Conservation (phyloP, 2,113 vertebrate species). For the Lonchura striata region DNA sequence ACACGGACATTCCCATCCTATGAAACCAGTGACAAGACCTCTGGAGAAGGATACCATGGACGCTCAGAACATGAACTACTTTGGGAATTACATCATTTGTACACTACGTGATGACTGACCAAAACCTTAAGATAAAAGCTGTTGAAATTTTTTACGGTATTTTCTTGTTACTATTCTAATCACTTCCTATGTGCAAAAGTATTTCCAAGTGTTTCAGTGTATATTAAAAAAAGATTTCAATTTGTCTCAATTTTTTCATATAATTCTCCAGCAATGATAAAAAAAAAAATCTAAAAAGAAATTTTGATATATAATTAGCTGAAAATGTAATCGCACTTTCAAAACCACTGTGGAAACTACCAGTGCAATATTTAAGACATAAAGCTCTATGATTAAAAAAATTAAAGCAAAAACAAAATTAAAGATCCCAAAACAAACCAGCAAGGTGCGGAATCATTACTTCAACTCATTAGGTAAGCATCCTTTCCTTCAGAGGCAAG, state of each 20-base stretch:
- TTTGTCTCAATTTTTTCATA: not conserved
- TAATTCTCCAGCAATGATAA: not conserved
- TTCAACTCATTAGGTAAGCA: not conserved
- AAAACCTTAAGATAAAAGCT: not conserved
- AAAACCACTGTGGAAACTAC: not conserved
- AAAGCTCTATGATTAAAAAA: not conserved
- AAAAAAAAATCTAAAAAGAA: not conserved
- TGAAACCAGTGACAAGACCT: not conserved
- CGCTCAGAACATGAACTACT: not conserved
- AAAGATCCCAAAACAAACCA: not conserved
- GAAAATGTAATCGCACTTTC: not conserved
- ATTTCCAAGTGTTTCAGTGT: not conserved
- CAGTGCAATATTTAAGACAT: not conserved
- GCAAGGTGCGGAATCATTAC: not conserved
- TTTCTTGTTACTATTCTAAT: not conserved
- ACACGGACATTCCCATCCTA: not conserved
- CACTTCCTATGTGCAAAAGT: not conserved
- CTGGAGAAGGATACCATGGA: not conserved
- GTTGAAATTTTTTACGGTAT: not conserved
- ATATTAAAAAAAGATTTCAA: not conserved
- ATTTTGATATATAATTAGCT: not conserved
- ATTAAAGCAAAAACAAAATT: not conserved
- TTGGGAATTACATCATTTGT: not conserved
- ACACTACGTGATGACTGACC: not conserved
- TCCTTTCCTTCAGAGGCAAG: not conserved